Evolutionary conservation across 2,113 vertebrate species (phyloP).

Genomic region (Pachyramphus minor): DNA sequence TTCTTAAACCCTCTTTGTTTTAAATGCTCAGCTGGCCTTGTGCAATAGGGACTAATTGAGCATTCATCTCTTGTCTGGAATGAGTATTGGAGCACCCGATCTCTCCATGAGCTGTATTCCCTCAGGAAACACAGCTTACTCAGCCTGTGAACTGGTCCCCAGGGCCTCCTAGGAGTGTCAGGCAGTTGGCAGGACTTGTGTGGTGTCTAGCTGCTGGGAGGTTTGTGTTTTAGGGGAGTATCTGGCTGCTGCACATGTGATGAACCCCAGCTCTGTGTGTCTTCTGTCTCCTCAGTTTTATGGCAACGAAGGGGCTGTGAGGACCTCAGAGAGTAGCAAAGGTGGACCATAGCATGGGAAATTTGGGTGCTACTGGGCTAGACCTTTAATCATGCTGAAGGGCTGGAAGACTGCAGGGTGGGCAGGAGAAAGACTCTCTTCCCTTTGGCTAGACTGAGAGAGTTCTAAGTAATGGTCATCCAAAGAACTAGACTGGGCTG

Average conservation of each 20-base stretch:
- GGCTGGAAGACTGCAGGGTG: background rate
- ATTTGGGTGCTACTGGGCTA: background rate
- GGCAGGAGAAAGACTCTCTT: background rate
- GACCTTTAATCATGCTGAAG: background rate
- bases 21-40: background rate
- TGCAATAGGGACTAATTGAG: background rate
- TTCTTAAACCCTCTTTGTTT: background rate
- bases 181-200: background rate
- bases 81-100: background rate
- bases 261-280: background rate
- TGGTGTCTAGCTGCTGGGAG: background rate
- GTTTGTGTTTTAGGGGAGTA: background rate
- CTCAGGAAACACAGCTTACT: background rate
- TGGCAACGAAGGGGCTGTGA: background rate
- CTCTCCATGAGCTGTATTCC: background rate
- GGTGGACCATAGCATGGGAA: background rate
- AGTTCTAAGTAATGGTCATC: background rate
- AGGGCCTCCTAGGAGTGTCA: background rate
- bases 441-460: background rate
- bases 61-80: background rate
- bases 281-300: background rate
- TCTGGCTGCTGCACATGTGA: background rate
- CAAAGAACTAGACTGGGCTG: background rate
- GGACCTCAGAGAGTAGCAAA: background rate
- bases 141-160: background rate